Conservation (phyloP, 2,888 invertebrate species). For the Eupithecia pulchellata region DNA sequence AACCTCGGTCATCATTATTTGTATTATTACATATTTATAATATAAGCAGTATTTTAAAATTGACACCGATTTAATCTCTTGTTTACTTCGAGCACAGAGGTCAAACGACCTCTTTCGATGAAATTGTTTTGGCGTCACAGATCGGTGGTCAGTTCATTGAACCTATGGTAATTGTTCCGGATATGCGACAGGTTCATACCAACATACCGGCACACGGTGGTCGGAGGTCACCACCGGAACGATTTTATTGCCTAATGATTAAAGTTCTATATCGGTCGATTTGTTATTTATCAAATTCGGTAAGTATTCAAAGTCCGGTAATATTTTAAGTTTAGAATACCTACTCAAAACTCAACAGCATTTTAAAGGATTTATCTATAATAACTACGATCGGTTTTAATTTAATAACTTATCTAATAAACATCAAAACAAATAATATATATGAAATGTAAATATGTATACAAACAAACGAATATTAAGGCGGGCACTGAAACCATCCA, state of each 20-base stretch:
- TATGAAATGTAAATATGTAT: constrained; percentile 2
- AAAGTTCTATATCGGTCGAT: constrained; percentile 25
- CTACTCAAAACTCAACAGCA: too few relatives aligned
- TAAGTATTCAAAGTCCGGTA: too few relatives aligned
- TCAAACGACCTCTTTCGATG: constrained; percentile 26
- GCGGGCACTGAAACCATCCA: constrained; percentile 71
- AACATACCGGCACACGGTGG: constrained; percentile 20
- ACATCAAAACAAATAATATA: constrained; percentile 8
- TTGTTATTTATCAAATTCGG: constrained; percentile 5
- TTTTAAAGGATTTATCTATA: too few relatives aligned
- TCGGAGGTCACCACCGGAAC: constrained; percentile 45
- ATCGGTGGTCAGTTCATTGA: constrained; percentile 63
- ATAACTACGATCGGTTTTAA: too few relatives aligned
- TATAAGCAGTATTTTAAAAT: too few relatives aligned
- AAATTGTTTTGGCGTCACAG: constrained; percentile 71
- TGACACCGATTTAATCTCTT: too few relatives aligned
- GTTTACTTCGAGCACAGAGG: too few relatives aligned
- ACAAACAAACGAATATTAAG: constrained; percentile 71
- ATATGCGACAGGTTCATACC: constrained; percentile 68
- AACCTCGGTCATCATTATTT: too few relatives aligned
- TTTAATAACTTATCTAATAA: background rate
- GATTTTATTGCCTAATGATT: constrained; percentile 30
- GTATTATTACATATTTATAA: too few relatives aligned
- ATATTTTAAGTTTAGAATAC: too few relatives aligned
- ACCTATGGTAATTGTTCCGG: constrained; percentile 70